Evolutionary conservation across 2,113 vertebrate species (phyloP).

Genomic region (Tautogolabrus adspersus): DNA sequence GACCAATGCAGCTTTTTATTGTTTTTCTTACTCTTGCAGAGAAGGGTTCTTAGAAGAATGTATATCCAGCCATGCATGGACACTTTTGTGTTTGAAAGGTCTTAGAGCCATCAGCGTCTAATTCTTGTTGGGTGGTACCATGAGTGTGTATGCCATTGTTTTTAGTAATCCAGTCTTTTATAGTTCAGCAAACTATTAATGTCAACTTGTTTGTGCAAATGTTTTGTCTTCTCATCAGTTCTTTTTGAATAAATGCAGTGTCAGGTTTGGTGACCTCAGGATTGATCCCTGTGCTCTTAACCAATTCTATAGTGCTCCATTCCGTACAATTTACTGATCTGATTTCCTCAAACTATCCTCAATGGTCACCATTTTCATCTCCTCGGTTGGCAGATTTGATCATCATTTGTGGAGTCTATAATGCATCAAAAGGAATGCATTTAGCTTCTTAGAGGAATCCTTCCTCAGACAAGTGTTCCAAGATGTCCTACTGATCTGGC

Average conservation of each 20-base stretch:
- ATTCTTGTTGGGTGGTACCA: background rate
- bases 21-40: background rate
- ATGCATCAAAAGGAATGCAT: background rate
- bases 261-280: background rate
- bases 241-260: background rate
- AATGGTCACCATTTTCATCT: background rate
- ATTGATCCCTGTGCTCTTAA: background rate
- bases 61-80: background rate
- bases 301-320: background rate
- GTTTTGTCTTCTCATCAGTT: background rate
- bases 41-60: background rate
- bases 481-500: background rate
- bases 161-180: background rate
- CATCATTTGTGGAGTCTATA: background rate
- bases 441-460: background rate
- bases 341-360: background rate
- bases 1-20: too few relatives aligned
- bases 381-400: background rate
- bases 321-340: background rate
- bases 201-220: background rate
- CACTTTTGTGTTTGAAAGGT: background rate
- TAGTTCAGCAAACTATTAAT: background rate
- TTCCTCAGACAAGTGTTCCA: constrained; percentile 2
- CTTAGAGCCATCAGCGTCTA: too few relatives aligned
- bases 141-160: background rate